phyloP scores from a whole-genome alignment of 2,888 invertebrate genomes.

The Melanostoma mellinum region DNA sequence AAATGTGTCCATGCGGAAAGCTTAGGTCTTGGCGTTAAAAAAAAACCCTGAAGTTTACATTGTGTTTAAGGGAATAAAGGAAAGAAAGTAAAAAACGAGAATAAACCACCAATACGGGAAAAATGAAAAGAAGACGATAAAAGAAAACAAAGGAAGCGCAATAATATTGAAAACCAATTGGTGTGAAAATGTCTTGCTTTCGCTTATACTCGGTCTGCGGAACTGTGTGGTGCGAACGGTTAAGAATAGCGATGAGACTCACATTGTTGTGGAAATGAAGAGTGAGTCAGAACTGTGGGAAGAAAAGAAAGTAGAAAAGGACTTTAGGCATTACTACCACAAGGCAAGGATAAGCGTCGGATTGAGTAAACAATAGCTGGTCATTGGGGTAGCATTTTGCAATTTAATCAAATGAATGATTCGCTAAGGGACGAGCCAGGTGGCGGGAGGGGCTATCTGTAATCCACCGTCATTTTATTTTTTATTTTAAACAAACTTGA shows the following conservation, averaged over 20 bases:
- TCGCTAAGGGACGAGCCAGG: conserved; percentile 28
- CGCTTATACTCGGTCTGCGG: conserved; percentile 3
- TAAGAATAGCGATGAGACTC: neutral
- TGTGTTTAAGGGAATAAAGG: conserved; percentile 3
- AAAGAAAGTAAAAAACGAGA: conserved; percentile 2
- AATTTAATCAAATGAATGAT: conserved; percentile 71
- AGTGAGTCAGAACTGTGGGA: neutral
- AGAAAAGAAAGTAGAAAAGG: conserved; percentile 1
- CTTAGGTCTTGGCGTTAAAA: conserved; percentile 16
- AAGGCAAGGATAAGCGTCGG: conserved; percentile 57
- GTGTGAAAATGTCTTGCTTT: conserved; percentile 61
- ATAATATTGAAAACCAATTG: conserved; percentile 71
- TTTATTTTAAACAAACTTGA: conserved; percentile 13
- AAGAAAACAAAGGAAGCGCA: conserved; percentile 36
- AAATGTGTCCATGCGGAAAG: conserved; percentile 48
- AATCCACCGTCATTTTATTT: conserved; percentile 1
- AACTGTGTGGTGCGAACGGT: conserved; percentile 23
- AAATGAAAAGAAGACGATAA: neutral
- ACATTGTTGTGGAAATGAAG: conserved; percentile 26
- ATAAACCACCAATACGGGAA: neutral
- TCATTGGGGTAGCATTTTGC: conserved; percentile 46
- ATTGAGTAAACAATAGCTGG: conserved; percentile 60
- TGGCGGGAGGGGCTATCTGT: neutral
- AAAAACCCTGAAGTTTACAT: conserved; percentile 37
- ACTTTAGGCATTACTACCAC: conserved; percentile 62